Conservation (phyloP, 2,888 invertebrate species). For the Ichneumoninae sp. region DNA sequence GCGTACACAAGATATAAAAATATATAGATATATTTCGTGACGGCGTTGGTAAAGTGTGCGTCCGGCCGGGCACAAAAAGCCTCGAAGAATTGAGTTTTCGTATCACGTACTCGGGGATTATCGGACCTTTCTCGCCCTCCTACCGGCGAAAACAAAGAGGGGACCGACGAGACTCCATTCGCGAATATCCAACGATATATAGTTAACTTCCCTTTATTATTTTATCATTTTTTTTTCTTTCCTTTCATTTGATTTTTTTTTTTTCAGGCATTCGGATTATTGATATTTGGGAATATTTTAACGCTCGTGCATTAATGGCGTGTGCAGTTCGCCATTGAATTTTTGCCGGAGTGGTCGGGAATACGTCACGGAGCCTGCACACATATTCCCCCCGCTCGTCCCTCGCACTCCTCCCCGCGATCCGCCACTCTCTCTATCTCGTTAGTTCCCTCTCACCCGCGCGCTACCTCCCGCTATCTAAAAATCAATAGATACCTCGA, state of each 20-base stretch:
- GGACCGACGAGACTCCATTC: slow-evolving; percentile 78
- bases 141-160: slow-evolving; percentile 56
- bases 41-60: background rate
- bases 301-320: background rate
- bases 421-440: slow-evolving; percentile 59
- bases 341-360: slow-evolving; percentile 44
- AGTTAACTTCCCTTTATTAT: slow-evolving; percentile 68
- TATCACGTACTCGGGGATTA: slow-evolving; percentile 79
- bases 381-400: slow-evolving; percentile 2
- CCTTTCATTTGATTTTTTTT: background rate
- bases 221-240: slow-evolving; percentile 34
- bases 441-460: slow-evolving; percentile 68
- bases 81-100: slow-evolving; percentile 79
- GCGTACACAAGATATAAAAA: slow-evolving; percentile 27
- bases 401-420: slow-evolving; percentile 43
- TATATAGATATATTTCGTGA: slow-evolving; percentile 26
- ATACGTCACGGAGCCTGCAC: slow-evolving; percentile 31
- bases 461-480: slow-evolving; percentile 75
- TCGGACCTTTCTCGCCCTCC: slow-evolving; percentile 68
- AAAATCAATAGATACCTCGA: slow-evolving; percentile 81
- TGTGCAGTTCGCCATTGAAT: background rate
- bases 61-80: slow-evolving; percentile 4
- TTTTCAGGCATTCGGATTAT: background rate
- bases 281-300: background rate
- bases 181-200: slow-evolving; percentile 76